Evolutionary conservation across 2,888 invertebrate genomes (phyloP), one percentile per base, ranked within the genome.

Genomic region (Cepaea hortensis): DNA sequence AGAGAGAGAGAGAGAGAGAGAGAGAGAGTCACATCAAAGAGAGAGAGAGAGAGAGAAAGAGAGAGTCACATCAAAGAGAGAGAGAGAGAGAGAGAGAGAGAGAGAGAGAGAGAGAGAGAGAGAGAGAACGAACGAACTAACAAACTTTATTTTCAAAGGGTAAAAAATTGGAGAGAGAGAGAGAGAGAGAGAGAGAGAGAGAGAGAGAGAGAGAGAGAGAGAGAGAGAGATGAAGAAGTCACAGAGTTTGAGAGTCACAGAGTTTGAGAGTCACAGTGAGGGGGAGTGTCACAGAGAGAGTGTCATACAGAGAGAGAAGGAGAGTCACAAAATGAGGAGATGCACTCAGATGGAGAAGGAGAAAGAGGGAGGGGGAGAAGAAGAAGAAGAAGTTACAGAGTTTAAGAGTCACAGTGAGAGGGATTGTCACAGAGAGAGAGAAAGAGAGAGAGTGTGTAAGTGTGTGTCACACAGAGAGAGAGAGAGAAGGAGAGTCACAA

Each of bases 101-200:
- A 82, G 72, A 70, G 68, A 70, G 50, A 82, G 82, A 70, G 50
- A 82, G 82, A 82, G 72, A 70, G 82, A 35, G 72, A 82, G 70
- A 70, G 50, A 70, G 83, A 73, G 75, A 72, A 35, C 35, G 35
- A 35, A 35, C 35, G 35, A 35, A 35, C 35, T 35, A 35, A 35
- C 35, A 35, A 35, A 35, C 35, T 35, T 35, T 35, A 35, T 35
- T 35, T 35, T 35, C 1, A 35, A 35, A 35, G 35, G 35, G 35
- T 1, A 35, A 35, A 0, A 35, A 35, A 35, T 35, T 35, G 35
- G 83, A 73, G 75, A 84, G 73, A 84, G 75, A 73, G 83, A 73
- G n/a, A 73, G 61, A 50, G 18, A 15, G 35, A 75, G 23, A 73
- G 46, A 35, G 7, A 68, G 35, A 65, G 48, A 70, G 68, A 82